Evolutionary conservation across 1,140 invertebrate genomes (phyloP).

Genomic region (Epicauta chinensis): DNA sequence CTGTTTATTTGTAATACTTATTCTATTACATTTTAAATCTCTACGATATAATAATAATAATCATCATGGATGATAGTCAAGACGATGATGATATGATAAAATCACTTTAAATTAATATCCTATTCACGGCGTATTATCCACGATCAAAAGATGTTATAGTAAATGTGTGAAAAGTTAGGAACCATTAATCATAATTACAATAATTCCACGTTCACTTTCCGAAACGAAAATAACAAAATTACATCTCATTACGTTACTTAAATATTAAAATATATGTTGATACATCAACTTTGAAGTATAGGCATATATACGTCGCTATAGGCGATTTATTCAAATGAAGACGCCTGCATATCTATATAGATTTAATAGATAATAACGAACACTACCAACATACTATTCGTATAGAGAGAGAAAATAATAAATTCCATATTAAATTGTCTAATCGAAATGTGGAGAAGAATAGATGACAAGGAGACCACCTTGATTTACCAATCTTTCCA

Average conservation of each 20-base stretch:
- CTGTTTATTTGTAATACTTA: no score
- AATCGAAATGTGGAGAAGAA: no score
- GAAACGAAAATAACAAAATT: conserved; percentile 18
- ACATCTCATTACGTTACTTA: conserved; percentile 23
- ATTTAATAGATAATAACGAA: no score
- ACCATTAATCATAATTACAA: conserved; percentile 24
- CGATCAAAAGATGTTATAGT: conserved; percentile 9
- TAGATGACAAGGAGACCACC: no score
- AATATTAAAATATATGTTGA: conserved; percentile 25
- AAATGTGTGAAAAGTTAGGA: conserved; percentile 16
- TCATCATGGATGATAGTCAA: no score
- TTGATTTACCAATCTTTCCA: no score
- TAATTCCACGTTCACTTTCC: conserved; percentile 17
- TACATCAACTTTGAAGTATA: conserved; percentile 20
- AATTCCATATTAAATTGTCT: no score
- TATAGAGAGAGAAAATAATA: no score
- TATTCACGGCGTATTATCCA: conserved; percentile 12
- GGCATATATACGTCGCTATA: conserved; percentile 5
- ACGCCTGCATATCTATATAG: no score
- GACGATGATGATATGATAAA: conserved; percentile 2
- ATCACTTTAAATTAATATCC: conserved; percentile 23
- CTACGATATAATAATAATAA: no score
- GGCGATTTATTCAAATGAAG: conserved; percentile 16
- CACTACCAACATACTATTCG: no score
- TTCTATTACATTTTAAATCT: no score